These are phyloP conservation scores for Corythoichthys intestinalis DNA, from an alignment of 2,113 vertebrate species.

Conservation along the genomic window DNA sequence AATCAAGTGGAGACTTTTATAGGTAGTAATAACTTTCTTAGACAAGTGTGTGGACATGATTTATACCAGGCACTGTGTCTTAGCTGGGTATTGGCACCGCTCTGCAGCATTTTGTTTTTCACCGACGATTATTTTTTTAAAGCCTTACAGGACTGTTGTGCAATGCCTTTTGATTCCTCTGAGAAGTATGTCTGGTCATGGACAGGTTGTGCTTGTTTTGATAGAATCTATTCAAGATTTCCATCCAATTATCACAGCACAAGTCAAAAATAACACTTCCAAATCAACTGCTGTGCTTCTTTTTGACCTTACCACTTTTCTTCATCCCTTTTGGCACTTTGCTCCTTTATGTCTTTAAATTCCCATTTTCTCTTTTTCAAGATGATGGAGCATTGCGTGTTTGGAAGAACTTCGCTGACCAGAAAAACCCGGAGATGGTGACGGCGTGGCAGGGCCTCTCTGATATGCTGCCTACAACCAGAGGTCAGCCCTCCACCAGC, in stretches of 20 bases:
- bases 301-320: background rate
- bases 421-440: slow-evolving; percentile 98
- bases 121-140: slow-evolving; percentile 1
- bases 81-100: background rate
- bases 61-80: slow-evolving; percentile 25
- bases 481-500: slow-evolving; percentile 78
- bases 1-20: slow-evolving; percentile 42
- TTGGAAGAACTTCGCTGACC: slow-evolving; percentile 98
- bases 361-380: slow-evolving; percentile 37
- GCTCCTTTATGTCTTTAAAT: background rate
- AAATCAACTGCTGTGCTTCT: slow-evolving; percentile 1
- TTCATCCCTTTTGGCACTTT: slow-evolving; percentile 1
- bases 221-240: slow-evolving; percentile 13
- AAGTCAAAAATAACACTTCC: background rate
- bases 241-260: background rate
- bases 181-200: background rate
- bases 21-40: slow-evolving; percentile 22
- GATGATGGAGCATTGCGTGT: slow-evolving; percentile 92
- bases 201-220: slow-evolving; percentile 8
- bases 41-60: slow-evolving; percentile 17
- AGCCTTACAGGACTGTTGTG: slow-evolving; percentile 21
- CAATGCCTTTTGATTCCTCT: slow-evolving; percentile 3
- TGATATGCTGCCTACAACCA: slow-evolving; percentile 93
- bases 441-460: slow-evolving; percentile 99
- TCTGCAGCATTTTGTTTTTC: slow-evolving; percentile 21